Conservation (phyloP, 2,888 invertebrate genomes). For the Nomada fucata region DNA sequence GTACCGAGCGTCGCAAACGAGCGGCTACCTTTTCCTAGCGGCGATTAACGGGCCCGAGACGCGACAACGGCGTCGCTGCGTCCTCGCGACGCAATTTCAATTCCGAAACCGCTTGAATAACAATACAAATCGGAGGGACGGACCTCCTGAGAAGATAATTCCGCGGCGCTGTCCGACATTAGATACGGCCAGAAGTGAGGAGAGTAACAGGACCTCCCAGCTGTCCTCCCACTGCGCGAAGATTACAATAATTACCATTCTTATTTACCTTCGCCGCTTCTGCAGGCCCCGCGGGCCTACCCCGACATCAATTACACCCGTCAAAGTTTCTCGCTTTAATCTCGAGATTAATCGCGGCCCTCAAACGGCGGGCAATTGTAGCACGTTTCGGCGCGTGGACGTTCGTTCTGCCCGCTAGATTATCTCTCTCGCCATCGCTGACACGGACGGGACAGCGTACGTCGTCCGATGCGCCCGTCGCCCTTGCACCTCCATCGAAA, state of each 20-base stretch:
- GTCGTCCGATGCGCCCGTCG: background rate
- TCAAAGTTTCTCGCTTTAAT: conserved; percentile 75
- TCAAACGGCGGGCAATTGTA: conserved; percentile 61
- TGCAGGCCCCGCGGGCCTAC: conserved; percentile 45
- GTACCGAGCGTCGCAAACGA: background rate
- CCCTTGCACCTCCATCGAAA: background rate
- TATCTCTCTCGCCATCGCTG: conserved; percentile 47
- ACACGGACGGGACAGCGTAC: background rate
- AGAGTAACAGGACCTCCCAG: conserved; percentile 75
- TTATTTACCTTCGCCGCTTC: conserved; percentile 72
- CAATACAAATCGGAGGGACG: conserved; percentile 77
- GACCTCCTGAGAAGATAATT: conserved; percentile 79
- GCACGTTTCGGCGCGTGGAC: conserved; percentile 69
- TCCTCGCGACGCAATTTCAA: conserved; percentile 67
- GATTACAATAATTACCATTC: conserved; percentile 82
- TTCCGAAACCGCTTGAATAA: conserved; percentile 73
- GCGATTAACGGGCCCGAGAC: conserved; percentile 66
- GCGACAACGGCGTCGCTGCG: conserved; percentile 56
- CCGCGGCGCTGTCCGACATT: conserved; percentile 73
- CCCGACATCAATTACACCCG: conserved; percentile 73
- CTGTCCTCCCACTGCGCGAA: conserved; percentile 77
- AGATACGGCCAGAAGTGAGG: conserved; percentile 70
- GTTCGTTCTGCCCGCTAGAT: conserved; percentile 42
- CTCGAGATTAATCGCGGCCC: conserved; percentile 74
- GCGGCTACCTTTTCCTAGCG: conserved; percentile 15